Conservation (phyloP, 2,888 invertebrate species). For the Morpho achilles region DNA sequence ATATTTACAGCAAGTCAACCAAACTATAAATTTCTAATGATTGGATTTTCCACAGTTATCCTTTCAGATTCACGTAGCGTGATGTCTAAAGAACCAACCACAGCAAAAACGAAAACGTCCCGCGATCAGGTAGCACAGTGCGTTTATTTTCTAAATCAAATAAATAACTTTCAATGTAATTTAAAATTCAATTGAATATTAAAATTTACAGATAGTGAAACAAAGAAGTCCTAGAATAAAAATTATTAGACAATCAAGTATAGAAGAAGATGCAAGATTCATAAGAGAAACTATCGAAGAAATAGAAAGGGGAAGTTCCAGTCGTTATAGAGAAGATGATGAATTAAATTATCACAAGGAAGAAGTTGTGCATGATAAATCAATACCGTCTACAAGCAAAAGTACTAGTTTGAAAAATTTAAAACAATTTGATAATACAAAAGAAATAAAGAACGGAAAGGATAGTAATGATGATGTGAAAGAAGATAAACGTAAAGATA, state of each 20-base stretch:
- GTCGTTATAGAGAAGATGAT: constrained; percentile 47
- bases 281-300: constrained; percentile 72
- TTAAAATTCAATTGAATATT: constrained; percentile 19
- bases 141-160: constrained; percentile 18
- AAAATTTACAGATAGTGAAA: constrained; percentile 15
- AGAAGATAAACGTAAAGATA: constrained; percentile 55
- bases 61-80: constrained; percentile 51
- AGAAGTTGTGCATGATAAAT: constrained; percentile 26
- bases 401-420: constrained; percentile 37
- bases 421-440: constrained; percentile 36
- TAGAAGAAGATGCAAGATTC: constrained; percentile 70
- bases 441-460: constrained; percentile 37
- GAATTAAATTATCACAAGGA: constrained; percentile 32
- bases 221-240: constrained; percentile 44
- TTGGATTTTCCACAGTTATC: constrained; percentile 23
- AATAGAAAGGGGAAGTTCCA: constrained; percentile 65
- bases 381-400: constrained; percentile 43
- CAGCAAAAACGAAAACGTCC: constrained; percentile 45
- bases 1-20: too few species aligned
- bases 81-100: constrained; percentile 44
- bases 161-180: constrained; percentile 9
- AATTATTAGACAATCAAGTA: constrained; percentile 59
- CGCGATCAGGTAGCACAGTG: constrained; percentile 57
- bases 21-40: not conserved
- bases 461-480: constrained; percentile 47